Evolutionary conservation across 2,888 invertebrate species (phyloP).

Genomic region (Linnaemya tessellans): DNA sequence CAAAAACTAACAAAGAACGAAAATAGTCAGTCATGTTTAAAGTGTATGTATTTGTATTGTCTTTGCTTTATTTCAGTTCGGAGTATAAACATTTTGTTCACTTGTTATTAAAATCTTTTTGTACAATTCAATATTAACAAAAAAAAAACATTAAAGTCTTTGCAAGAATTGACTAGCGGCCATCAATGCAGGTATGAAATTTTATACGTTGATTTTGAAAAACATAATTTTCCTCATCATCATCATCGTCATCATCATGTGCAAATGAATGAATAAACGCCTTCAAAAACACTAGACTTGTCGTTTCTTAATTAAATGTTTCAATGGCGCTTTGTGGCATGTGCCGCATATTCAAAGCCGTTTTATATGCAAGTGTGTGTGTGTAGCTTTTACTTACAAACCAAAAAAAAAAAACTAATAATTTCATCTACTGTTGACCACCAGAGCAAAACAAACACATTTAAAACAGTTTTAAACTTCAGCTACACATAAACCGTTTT

Average conservation of each 20-base stretch:
- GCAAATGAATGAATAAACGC: slow-evolving; percentile 51
- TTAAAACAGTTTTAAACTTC: slow-evolving; percentile 56
- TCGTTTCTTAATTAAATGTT: slow-evolving; percentile 59
- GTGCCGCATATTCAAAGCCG: slow-evolving; percentile 39
- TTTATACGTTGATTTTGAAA: slow-evolving; percentile 7
- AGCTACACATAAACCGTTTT: slow-evolving; percentile 60
- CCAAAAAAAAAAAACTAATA: not conserved
- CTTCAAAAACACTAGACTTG: slow-evolving; percentile 53
- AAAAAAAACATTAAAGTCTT: not conserved
- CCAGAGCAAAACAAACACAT: slow-evolving; percentile 16
- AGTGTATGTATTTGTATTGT: slow-evolving; percentile 11
- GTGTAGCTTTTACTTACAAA: not conserved
- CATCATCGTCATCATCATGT: not conserved
- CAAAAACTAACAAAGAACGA: slow-evolving; percentile 39
- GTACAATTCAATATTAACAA: not conserved
- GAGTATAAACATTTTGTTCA: slow-evolving; percentile 15
- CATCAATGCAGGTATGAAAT: slow-evolving; percentile 40
- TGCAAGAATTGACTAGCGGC: not conserved
- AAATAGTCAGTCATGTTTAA: slow-evolving; percentile 29
- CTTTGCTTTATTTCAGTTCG: slow-evolving; percentile 36
- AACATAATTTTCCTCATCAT: slow-evolving; percentile 22
- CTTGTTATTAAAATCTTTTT: slow-evolving; percentile 27
- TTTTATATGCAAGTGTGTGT: slow-evolving; percentile 3
- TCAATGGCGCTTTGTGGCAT: slow-evolving; percentile 51
- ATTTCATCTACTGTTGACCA: slow-evolving; percentile 54